Evolutionary conservation across 2,113 vertebrate species (phyloP).

Genomic region (Austrofundulus limnaeus): DNA sequence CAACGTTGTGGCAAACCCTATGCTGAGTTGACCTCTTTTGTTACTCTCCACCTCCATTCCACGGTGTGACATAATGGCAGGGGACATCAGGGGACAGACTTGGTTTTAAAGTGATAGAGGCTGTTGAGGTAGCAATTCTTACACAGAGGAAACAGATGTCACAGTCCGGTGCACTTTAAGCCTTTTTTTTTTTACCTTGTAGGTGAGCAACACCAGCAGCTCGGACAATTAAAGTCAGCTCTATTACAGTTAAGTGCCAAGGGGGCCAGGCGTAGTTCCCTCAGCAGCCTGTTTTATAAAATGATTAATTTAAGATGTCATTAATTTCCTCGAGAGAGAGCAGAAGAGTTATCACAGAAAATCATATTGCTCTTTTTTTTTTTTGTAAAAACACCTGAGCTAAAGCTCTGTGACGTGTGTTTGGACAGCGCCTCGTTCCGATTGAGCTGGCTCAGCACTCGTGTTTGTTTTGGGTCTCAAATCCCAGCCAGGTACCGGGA

Average conservation of each 20-base stretch:
- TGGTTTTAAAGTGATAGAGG: slow-evolving; percentile 59
- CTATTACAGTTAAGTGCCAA: slow-evolving; percentile 53
- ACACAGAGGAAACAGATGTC: slow-evolving; percentile 6
- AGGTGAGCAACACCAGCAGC: slow-evolving; percentile 39
- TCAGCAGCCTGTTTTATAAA: slow-evolving; percentile 42
- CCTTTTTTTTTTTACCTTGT: slow-evolving; percentile 24
- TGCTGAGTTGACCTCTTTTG: slow-evolving; percentile 63
- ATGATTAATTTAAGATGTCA: slow-evolving; percentile 58
- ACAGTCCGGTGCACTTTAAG: slow-evolving; percentile 19
- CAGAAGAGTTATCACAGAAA: slow-evolving; percentile 4
- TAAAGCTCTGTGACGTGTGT: not conserved
- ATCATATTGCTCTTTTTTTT: not conserved
- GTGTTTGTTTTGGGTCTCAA: slow-evolving; percentile 69
- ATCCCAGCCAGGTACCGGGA: slow-evolving; percentile 53
- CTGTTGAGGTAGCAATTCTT: slow-evolving; percentile 31
- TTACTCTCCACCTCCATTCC: slow-evolving; percentile 54
- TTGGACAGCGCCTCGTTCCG: slow-evolving; percentile 24
- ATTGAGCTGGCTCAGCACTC: slow-evolving; percentile 59
- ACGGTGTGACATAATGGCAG: slow-evolving; percentile 59
- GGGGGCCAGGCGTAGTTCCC: slow-evolving; percentile 30
- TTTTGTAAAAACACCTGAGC: too few relatives aligned
- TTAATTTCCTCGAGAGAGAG: slow-evolving; percentile 39
- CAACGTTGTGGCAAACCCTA: slow-evolving; percentile 53
- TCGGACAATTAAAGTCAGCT: slow-evolving; percentile 55
- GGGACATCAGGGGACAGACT: slow-evolving; percentile 54